A percentile compares a stretch with the other conserved stretches of the same genome.
phyloP scores from a whole-genome alignment of 2,888 invertebrate species.

The Latrodectus elegans region DNA sequence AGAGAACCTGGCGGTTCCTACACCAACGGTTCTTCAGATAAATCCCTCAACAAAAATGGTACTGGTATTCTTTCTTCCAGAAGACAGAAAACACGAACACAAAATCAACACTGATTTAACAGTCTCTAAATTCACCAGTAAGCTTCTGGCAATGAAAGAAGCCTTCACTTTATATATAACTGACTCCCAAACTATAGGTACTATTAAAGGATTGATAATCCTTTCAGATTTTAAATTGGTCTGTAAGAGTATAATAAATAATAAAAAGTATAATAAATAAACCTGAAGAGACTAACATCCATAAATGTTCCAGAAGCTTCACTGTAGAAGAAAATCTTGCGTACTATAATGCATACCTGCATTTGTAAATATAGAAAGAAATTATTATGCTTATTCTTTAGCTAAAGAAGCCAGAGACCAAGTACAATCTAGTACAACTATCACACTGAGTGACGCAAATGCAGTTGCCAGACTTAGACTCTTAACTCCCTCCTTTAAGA shows the following conservation, averaged over 20 bases:
- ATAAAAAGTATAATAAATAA: background rate
- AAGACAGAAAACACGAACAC: background rate
- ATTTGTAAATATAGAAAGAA: background rate
- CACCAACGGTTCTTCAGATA: background rate
- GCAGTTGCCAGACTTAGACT: too few species aligned
- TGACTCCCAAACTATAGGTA: background rate
- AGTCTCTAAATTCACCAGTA: background rate
- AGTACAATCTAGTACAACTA: too few species aligned
- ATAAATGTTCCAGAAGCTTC: background rate
- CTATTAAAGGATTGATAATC: background rate
- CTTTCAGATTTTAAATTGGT: background rate
- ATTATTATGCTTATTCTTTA: too few species aligned
- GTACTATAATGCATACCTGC: background rate
- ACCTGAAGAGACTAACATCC: background rate
- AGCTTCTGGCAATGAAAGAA: background rate
- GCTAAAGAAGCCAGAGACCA: too few species aligned
- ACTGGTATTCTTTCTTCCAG: background rate
- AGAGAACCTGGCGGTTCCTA: background rate
- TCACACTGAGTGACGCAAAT: too few species aligned
- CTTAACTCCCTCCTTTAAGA: too few species aligned
- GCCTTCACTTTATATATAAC: background rate
- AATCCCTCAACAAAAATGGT: background rate
- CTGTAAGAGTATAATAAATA: background rate
- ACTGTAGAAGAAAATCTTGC: background rate
- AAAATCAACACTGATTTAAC: background rate